A percentile compares a stretch with the other conserved stretches of the same genome.
Conservation (phyloP, 2,888 invertebrate species). For the Ganaspis brasiliensis region DNA sequence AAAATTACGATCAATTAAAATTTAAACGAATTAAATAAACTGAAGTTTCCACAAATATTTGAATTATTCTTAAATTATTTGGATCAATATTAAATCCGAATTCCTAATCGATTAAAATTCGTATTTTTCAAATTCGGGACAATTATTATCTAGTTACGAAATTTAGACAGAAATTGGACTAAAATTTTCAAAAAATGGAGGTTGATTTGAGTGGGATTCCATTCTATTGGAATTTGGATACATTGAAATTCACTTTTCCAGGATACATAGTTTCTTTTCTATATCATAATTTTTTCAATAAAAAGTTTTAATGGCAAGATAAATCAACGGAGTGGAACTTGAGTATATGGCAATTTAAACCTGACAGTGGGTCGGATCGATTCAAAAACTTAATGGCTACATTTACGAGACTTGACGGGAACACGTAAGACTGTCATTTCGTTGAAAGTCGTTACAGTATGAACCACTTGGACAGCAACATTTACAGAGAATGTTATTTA, state of each 20-base stretch:
- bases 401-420: constrained; percentile 58
- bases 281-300: background rate
- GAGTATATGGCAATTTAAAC: constrained; percentile 54
- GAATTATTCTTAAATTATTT: too few relatives aligned
- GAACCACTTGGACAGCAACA: constrained; percentile 1
- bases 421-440: constrained; percentile 56
- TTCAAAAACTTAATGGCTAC: constrained; percentile 57
- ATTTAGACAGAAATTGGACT: too few relatives aligned
- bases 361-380: constrained; percentile 52
- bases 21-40: too few relatives aligned
- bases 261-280: background rate
- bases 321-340: constrained; percentile 51
- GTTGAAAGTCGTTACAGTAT: constrained; percentile 43
- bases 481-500: constrained; percentile 21
- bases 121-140: too few relatives aligned
- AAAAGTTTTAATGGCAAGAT: constrained; percentile 7
- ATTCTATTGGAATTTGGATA: too few relatives aligned
- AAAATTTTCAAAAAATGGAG: too few relatives aligned
- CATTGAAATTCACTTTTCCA: background rate
- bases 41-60: too few relatives aligned
- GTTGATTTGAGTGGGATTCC: too few relatives aligned
- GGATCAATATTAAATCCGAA: too few relatives aligned
- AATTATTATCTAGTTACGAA: too few relatives aligned
- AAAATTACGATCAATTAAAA: too few relatives aligned
- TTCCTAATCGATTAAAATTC: too few relatives aligned